Conservation (phyloP, 2,797 vertebrate genomes). For the Distichodus sexfasciatus region DNA sequence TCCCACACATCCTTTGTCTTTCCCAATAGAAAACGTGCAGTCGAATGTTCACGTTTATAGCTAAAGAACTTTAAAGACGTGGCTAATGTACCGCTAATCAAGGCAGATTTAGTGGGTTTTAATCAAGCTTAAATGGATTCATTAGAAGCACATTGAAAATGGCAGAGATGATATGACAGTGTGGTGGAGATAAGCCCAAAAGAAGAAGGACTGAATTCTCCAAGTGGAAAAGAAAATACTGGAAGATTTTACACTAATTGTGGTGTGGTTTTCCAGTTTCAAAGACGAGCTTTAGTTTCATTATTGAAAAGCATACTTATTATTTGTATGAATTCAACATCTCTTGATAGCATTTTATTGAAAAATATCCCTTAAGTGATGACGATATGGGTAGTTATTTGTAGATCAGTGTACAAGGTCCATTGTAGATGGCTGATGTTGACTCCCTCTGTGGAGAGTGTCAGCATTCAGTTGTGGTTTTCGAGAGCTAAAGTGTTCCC, state of each 20-base stretch:
- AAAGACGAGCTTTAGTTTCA: background rate
- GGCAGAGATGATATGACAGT: conserved; percentile 23
- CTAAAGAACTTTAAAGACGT: conserved; percentile 47
- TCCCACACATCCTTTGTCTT: conserved; percentile 27
- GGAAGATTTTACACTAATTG: conserved; percentile 1
- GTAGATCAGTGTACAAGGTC: background rate
- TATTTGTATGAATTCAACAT: no score
- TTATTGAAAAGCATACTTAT: no score
- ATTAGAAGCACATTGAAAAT: conserved; percentile 34
- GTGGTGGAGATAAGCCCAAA: background rate
- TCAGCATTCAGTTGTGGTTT: conserved; percentile 47
- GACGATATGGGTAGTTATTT: background rate
- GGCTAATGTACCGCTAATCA: conserved; percentile 50
- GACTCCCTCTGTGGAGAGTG: background rate
- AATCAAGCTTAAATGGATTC: conserved; percentile 53
- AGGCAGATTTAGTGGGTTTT: conserved; percentile 45
- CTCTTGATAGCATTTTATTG: no score
- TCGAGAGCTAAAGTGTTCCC: conserved; percentile 45
- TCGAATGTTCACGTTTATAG: conserved; percentile 41
- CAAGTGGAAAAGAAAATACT: background rate
- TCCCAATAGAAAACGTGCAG: conserved; percentile 32
- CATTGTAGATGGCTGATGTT: background rate
- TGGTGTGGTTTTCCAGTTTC: conserved; percentile 1
- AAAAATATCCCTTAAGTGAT: background rate
- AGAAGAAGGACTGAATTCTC: background rate